Base-by-base conservation (phyloP, 2,888 invertebrate species). In the Caenorhabditis angaria region DNA sequence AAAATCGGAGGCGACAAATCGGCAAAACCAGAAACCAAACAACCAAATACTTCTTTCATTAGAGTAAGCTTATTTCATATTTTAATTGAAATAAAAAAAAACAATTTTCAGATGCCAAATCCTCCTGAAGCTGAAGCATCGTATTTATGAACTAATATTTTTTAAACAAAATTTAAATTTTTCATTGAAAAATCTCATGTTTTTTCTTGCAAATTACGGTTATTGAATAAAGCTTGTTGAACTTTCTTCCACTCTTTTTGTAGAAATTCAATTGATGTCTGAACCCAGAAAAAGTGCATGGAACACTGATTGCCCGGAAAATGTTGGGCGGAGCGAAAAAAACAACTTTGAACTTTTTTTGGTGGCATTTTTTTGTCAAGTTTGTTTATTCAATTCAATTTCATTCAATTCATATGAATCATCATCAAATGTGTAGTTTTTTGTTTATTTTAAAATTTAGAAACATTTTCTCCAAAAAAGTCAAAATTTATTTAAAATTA, bases 51-150 rank as follows among this genome's bases (percentile, higher is more conserved):
- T 0, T 72, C 72, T n/a, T 72, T 72, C 22, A 65, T 72, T 53
- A 53, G 72, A 55, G 72, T 71, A 6, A 47, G 60, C 55, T 25
- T 25, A 5, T 41, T 25, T 28, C 8, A 27, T 6, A 4, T 18
- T 27, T 27, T 3, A 22, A 50, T 50, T 22, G n/a, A 50, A 18
- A 22, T 50, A 22, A 20, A 24, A 50, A 4, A 24, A 48, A 4
- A 12, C 14, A 41, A 10, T 5, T 70, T 70, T 18, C 71, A 71
- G 71, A 66, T 71, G 71, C 71, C 71, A 29, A 66, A 71, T n/a
- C 59, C 63, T 12, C 29, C 29, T 6, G 20, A 29, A 32, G 20
- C 63, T 51, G 66, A 71, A 56, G 63, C 71, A 4, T 71, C 71
- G n/a, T 71, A 66, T 53, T 57, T 71, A 50, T 70, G 64, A 69